Base-by-base conservation (phyloP, 2,113 vertebrate species). In the Acrocephalus arundinaceus region DNA sequence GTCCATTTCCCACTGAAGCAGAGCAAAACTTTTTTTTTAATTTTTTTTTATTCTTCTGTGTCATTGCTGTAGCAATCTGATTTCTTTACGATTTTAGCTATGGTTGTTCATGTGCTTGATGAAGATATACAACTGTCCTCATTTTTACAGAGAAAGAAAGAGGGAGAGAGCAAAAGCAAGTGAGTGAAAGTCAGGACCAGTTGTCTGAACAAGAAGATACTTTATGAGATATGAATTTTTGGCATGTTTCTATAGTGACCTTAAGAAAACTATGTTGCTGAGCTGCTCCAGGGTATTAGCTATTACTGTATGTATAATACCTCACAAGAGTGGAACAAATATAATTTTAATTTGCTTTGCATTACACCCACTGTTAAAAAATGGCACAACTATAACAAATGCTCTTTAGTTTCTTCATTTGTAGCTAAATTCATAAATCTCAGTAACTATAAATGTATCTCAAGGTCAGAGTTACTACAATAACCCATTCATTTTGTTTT, bases 401-500 rank as follows among this genome's bases (percentile, higher is more conserved):
- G 82, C 71, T 82, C 66, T 79, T 95, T 89, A 72, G 25, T 91
- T 96, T 96, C 94, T 63, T 93, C 91, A 77, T 89, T 93, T 96
- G 61, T 86, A 51, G 33, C 48, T 66, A 96, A 97, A 96, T 94
- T 94, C 77, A 96, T 95, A 97, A 94, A 95, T 96, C 91, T 95
- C 68, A 89, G 91, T 76, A 94, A 85, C 71, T 90, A 73, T 94
- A 85, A 94, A 94, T 71, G 81, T 93, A 84, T 96, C 86, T 96
- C 97, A 98, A 97, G 97, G 97, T 98, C 97, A 96, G 93, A 95
- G 72, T 92, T 79, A 97, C 91, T 96, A 94, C 76, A 96, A 95
- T 95, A 97, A 96, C 74, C 81, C 76, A 97, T 98, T 98, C 83
- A 97, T 98, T 98, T 97, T 96, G 93, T 97, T 98, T 98, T 97